phyloP scores from a whole-genome alignment of 2,888 invertebrate species.

The Monochamus alternatus region DNA sequence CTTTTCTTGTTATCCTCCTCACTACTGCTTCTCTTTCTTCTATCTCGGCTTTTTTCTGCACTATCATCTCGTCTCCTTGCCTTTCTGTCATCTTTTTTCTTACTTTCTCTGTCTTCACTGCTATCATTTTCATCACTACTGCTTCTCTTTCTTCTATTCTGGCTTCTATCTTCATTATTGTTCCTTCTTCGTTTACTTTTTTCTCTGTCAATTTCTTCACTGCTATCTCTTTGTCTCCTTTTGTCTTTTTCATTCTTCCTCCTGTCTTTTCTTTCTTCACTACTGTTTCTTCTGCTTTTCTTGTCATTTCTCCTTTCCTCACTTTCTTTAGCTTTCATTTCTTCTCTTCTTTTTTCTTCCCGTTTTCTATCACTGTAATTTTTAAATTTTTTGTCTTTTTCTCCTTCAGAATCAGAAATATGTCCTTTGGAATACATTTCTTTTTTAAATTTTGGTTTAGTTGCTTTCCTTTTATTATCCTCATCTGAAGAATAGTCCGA shows the following conservation, averaged over 20 bases:
- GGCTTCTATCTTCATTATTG: conserved; percentile 1
- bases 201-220: conserved; percentile 8
- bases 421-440: conserved; percentile 40
- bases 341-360: conserved; percentile 61
- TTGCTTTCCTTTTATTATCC: conserved; percentile 29
- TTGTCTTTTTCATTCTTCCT: conserved; percentile 63
- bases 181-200: neutral
- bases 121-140: conserved; percentile 9
- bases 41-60: neutral
- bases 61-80: neutral
- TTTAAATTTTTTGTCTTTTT: conserved; percentile 51
- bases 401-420: conserved; percentile 45
- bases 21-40: neutral
- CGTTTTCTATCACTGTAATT: conserved; percentile 53
- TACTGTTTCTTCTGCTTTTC: conserved; percentile 6
- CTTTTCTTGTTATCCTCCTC: neutral
- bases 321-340: conserved; percentile 10
- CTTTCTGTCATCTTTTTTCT: neutral
- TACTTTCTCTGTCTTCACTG: conserved; percentile 5
- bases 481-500: conserved; percentile 44
- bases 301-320: neutral
- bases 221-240: conserved; percentile 46
- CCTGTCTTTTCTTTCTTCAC: conserved; percentile 7
- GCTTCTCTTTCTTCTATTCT: conserved; percentile 5
- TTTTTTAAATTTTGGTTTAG: conserved; percentile 49